Percentiles rank a stretch among this genome's conserved stretches.
phyloP scores from a whole-genome alignment of 2,113 vertebrate species.

The Argyrosomus japonicus region DNA sequence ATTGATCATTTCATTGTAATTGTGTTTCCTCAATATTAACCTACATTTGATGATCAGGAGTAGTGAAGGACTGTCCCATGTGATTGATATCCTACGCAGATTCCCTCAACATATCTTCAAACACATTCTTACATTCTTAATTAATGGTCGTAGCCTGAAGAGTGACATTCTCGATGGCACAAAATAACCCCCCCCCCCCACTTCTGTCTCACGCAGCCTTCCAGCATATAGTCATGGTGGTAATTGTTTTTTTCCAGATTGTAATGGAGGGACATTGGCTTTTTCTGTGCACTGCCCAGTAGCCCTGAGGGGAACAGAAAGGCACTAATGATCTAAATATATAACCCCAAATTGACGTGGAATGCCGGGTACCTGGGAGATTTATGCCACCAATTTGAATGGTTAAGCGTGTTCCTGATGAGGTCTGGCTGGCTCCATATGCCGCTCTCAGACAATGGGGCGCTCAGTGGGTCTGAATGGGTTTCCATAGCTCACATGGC shows the following conservation, averaged over 20 bases:
- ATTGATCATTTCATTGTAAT: conserved; percentile 47
- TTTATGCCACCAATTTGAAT: conserved; percentile 77
- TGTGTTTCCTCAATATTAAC: conserved; percentile 44
- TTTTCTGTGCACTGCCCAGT: conserved; percentile 60
- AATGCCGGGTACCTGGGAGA: conserved; percentile 74
- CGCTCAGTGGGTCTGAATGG: conserved; percentile 68
- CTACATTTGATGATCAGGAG: conserved; percentile 28
- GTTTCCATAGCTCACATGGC: conserved; percentile 52
- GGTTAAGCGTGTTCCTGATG: conserved; percentile 72
- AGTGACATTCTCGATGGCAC: conserved; percentile 62
- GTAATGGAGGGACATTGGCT: conserved; percentile 65
- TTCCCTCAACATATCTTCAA: conserved; percentile 57
- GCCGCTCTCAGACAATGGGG: conserved; percentile 73
- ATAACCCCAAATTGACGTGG: conserved; percentile 76
- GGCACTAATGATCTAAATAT: conserved; percentile 79
- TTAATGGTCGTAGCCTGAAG: conserved; percentile 66
- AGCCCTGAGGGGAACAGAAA: conserved; percentile 61
- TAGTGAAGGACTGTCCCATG: conserved; percentile 43
- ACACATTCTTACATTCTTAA: conserved; percentile 68
- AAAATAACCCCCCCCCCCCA: conserved; percentile 47
- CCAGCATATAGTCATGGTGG: conserved; percentile 61
- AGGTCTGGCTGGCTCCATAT: conserved; percentile 67
- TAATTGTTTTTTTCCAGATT: conserved; percentile 77
- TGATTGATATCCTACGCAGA: conserved; percentile 68
- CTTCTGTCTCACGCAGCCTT: conserved; percentile 56